phyloP scores from a whole-genome alignment of 2,113 vertebrate genomes.

The Corythoichthys haematopterus region DNA sequence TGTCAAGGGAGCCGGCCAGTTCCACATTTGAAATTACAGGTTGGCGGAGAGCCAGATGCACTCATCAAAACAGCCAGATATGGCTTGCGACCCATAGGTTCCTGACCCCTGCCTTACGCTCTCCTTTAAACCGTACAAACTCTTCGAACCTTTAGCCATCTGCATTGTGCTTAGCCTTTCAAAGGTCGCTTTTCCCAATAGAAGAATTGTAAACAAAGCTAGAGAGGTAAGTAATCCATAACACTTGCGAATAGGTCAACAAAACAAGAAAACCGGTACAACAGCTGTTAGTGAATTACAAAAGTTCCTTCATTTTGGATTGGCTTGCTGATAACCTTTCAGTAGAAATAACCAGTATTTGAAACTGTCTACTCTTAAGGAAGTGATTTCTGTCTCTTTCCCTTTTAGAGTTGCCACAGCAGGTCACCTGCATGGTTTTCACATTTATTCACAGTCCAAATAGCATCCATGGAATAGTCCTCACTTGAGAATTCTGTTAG shows the following conservation, averaged over 20 bases:
- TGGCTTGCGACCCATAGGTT: too few species aligned
- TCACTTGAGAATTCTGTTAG: too few species aligned
- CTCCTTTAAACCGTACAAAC: too few species aligned
- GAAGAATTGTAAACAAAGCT: background rate
- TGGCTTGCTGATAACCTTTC: background rate
- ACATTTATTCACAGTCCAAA: background rate
- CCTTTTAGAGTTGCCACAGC: background rate
- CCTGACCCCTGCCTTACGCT: too few species aligned
- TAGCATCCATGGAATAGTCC: too few species aligned
- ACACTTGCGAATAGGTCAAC: background rate
- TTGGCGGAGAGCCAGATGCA: too few species aligned
- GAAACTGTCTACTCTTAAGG: too few species aligned
- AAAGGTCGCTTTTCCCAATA: constrained; percentile 1
- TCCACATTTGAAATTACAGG: too few species aligned
- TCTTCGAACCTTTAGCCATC: background rate
- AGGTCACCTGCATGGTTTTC: too few species aligned
- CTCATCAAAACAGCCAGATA: too few species aligned
- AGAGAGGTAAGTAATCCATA: background rate
- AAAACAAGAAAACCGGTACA: background rate
- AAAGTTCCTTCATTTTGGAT: background rate
- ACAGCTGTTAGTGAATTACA: background rate
- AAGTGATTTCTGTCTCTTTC: too few species aligned
- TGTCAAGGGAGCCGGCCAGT: too few species aligned
- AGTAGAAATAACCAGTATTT: background rate
- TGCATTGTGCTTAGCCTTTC: background rate